These are phyloP conservation scores for Samia ricini DNA, from an alignment of 1,140 invertebrate genomes.

Conservation along the genomic window DNA sequence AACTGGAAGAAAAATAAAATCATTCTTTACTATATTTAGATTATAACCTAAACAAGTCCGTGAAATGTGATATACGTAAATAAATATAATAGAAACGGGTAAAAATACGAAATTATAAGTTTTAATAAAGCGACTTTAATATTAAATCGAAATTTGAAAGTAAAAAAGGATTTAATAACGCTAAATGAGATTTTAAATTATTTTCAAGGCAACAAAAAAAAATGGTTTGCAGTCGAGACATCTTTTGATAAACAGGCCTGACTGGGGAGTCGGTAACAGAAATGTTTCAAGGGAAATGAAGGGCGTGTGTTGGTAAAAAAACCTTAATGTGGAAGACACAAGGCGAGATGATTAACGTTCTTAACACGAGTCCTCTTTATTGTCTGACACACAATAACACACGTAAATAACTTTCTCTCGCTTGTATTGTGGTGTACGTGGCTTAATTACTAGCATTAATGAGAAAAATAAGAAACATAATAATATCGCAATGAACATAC, in stretches of 20 bases:
- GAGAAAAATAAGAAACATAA: not conserved
- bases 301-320: conserved; percentile 37
- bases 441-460: conserved; percentile 16
- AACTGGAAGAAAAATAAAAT: too few relatives aligned
- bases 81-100: not conserved
- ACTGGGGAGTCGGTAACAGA: conserved; percentile 42
- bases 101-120: not conserved
- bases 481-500: not conserved
- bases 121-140: not conserved
- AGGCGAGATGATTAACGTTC: conserved; percentile 51
- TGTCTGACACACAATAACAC: conserved; percentile 42
- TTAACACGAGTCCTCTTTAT: conserved; percentile 47
- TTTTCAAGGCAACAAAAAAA: not conserved
- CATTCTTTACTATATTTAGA: too few relatives aligned
- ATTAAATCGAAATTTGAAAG: not conserved
- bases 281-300: conserved; percentile 58
- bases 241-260: conserved; percentile 44
- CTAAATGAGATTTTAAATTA: not conserved
- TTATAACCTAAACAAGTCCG: too few relatives aligned
- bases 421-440: conserved; percentile 12
- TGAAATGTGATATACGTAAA: too few relatives aligned
- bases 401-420: conserved; percentile 21
- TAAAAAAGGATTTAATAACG: conserved; percentile 1
- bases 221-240: conserved; percentile 12
- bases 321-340: conserved; percentile 33